These are phyloP conservation scores for Hypomecis atomaria DNA, from an alignment of 2,888 invertebrate species.

Conservation along the genomic window DNA sequence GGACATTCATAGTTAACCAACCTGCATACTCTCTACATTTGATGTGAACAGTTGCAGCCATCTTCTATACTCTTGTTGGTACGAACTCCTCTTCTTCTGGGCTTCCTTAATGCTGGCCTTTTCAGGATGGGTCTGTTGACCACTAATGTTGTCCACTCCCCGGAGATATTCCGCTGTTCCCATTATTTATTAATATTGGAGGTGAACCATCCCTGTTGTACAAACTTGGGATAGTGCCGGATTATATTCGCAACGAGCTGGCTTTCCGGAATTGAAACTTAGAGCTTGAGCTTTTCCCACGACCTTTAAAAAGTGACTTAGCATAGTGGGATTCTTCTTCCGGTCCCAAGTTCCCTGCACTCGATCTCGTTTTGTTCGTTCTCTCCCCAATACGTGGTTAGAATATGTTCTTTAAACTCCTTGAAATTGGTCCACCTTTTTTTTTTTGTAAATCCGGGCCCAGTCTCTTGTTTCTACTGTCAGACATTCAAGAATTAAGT, in stretches of 20 bases:
- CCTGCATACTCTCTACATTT: background rate
- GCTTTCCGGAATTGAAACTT: background rate
- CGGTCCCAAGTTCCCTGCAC: background rate
- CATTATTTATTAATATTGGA: background rate
- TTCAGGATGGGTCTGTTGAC: background rate
- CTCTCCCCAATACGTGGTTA: slow-evolving; percentile 6
- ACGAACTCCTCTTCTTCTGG: background rate
- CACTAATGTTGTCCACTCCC: background rate
- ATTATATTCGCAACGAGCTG: background rate
- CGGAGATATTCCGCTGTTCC: slow-evolving; percentile 7
- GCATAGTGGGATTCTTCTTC: background rate
- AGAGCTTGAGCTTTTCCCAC: background rate
- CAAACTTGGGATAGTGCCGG: background rate
- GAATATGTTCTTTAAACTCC: background rate
- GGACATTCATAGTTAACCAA: background rate
- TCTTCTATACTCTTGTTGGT: background rate
- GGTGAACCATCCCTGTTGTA: background rate
- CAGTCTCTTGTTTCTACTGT: slow-evolving; percentile 2
- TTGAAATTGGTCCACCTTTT: background rate
- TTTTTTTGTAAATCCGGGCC: slow-evolving; percentile 6
- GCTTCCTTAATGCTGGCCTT: background rate
- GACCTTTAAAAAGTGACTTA: background rate
- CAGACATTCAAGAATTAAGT: background rate
- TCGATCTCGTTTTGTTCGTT: slow-evolving; percentile 3
- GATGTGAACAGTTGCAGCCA: background rate